Conservation (phyloP, 2,888 invertebrate genomes). For the Melangyna quadrimaculata region DNA sequence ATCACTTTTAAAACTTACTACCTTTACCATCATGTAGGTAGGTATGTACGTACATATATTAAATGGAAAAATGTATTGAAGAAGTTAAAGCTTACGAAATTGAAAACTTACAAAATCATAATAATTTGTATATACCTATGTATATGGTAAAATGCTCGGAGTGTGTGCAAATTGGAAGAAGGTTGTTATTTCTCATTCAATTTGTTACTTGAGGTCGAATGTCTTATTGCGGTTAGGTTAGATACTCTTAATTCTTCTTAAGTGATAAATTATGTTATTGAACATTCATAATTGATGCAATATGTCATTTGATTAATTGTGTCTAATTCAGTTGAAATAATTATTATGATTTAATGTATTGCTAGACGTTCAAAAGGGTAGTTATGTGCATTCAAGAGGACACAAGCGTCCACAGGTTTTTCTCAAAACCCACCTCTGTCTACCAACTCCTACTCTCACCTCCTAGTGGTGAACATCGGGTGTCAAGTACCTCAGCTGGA, state of each 20-base stretch:
- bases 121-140: not conserved
- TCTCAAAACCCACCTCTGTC: too few species aligned
- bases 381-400: too few species aligned
- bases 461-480: too few species aligned
- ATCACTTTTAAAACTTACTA: not conserved
- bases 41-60: too few species aligned
- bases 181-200: not conserved
- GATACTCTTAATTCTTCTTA: not conserved
- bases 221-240: not conserved
- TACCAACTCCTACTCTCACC: too few species aligned
- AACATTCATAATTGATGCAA: not conserved
- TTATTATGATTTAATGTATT: not conserved
- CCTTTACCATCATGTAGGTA: not conserved
- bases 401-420: too few species aligned
- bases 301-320: conserved; percentile 12
- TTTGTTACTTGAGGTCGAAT: conserved; percentile 8
- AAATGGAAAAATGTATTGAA: not conserved
- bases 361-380: too few species aligned
- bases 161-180: not conserved
- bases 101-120: not conserved
- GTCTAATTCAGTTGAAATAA: conserved; percentile 3
- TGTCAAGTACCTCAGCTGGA: too few species aligned
- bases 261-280: not conserved
- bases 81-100: not conserved
- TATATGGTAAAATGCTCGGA: not conserved